A percentile compares a stretch with the other conserved stretches of the same genome.
Conservation (phyloP, 2,797 vertebrate species). For the Apogon hyalosoma region DNA sequence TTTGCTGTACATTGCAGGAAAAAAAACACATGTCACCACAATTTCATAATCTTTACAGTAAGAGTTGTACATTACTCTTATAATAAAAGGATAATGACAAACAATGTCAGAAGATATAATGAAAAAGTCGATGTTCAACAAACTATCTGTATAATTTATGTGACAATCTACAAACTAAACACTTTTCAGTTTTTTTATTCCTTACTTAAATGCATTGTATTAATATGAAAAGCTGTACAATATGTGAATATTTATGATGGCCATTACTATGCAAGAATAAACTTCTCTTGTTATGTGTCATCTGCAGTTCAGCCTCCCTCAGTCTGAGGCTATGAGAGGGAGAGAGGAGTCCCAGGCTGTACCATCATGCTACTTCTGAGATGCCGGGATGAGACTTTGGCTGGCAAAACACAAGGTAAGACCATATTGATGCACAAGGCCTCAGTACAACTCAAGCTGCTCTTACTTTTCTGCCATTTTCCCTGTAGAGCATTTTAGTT, state of each 20-base stretch:
- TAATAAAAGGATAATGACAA: too few relatives aligned
- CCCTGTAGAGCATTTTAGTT: conserved; percentile 11
- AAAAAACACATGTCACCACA: too few relatives aligned
- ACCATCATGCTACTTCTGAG: conserved; percentile 88
- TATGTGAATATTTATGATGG: neutral
- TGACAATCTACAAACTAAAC: too few relatives aligned
- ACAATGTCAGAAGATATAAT: too few relatives aligned
- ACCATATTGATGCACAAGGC: conserved; percentile 38
- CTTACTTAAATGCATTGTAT: too few relatives aligned
- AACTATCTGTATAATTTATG: too few relatives aligned
- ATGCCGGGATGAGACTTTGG: conserved; percentile 84
- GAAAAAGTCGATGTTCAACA: too few relatives aligned
- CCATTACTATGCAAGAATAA: conserved; percentile 3
- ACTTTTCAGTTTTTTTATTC: too few relatives aligned
- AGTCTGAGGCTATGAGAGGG: conserved; percentile 87
- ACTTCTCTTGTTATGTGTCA: conserved; percentile 17
- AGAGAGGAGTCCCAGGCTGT: conserved; percentile 82
- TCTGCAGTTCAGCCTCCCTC: conserved; percentile 75
- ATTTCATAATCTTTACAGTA: too few relatives aligned
- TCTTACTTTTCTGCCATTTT: conserved; percentile 13
- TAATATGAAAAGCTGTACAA: neutral
- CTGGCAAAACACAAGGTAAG: conserved; percentile 85
- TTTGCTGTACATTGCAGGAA: too few relatives aligned
- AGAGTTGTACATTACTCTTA: too few relatives aligned
- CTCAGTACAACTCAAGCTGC: conserved; percentile 3